Conservation (phyloP, 2,113 vertebrate species). For the Alethe castanea region DNA sequence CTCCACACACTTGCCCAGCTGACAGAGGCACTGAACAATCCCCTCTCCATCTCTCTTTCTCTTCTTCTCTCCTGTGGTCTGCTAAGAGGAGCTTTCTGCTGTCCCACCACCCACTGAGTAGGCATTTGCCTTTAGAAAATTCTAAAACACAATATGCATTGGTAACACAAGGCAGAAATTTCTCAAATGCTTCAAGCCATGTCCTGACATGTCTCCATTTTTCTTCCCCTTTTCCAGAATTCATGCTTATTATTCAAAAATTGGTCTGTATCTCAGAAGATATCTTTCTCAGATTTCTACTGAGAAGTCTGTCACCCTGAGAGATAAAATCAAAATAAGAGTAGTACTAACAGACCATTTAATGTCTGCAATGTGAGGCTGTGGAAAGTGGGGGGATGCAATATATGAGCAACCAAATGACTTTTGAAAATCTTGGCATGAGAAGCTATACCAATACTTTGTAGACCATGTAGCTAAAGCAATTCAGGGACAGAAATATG, state of each 20-base stretch:
- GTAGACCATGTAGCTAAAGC: background rate
- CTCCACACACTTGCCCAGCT: background rate
- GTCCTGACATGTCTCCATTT: background rate
- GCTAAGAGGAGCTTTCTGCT: background rate
- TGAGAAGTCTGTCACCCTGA: background rate
- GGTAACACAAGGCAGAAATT: conserved; percentile 9
- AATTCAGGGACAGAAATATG: background rate
- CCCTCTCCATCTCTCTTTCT: background rate
- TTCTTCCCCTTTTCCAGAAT: background rate
- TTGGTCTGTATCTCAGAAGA: background rate
- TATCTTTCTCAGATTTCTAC: background rate
- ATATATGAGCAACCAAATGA: background rate
- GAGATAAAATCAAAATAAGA: background rate
- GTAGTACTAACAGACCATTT: background rate
- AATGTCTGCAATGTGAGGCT: background rate
- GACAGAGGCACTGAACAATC: background rate
- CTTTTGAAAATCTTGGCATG: background rate
- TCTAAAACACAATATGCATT: background rate
- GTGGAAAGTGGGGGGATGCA: background rate
- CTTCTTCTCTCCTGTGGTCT: background rate
- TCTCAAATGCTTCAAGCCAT: background rate
- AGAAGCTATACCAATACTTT: background rate
- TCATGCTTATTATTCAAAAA: background rate
- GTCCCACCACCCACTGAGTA: background rate
- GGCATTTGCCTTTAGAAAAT: conserved; percentile 26